Evolutionary conservation across 2,888 invertebrate genomes (phyloP), one percentile per base, ranked within the genome.

Genomic region (Phengaris alcon): DNA sequence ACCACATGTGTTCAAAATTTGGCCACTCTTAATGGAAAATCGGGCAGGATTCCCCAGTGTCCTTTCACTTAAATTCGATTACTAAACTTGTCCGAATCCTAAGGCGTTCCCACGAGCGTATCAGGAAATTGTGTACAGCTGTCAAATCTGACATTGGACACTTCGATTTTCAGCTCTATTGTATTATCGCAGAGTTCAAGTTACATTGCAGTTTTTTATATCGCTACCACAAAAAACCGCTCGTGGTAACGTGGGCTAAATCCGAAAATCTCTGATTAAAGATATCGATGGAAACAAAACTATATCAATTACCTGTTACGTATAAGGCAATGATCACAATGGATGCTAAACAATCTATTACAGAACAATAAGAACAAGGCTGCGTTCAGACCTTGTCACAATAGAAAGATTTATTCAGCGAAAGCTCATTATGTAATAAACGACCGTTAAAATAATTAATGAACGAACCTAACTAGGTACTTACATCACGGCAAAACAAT

Each of bases 361-460:
- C 79, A 48, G 78, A 74, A 72, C 68, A 73, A 74, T 75, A 74
- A 57, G 86, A 84, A 90, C 88, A 91, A 90, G 88, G 87, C 82
- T 83, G 84, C 84, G 86, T 90, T 92, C 89, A 87, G 84, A 84
- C 80, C 78, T 83, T 77, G 79, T 83, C 84, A 92, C 92, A 93
- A 93, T 92, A 83, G 88, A 80, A 82, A 82, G 87, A 88, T 91
- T 90, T 90, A 90, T 85, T 81, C 82, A 82, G 89, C 89, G 91
- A 91, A 91, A 90, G 90, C 87, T 85, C 81, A 76, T 92, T 91
- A 84, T 86, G 87, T 82, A 91, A 86, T 89, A 87, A 90, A 89
- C 85, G 87, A 83, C 87, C 84, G 88, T 91, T 88, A 90, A 89
- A 87, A 87, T 91, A 90, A 93, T 90, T 91, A 91, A 93, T 91